Percentiles rank a stretch among this genome's conserved stretches.
These are phyloP conservation scores for Euspilapteryx auroguttella DNA, from an alignment of 2,888 invertebrate genomes.

Conservation along the genomic window DNA sequence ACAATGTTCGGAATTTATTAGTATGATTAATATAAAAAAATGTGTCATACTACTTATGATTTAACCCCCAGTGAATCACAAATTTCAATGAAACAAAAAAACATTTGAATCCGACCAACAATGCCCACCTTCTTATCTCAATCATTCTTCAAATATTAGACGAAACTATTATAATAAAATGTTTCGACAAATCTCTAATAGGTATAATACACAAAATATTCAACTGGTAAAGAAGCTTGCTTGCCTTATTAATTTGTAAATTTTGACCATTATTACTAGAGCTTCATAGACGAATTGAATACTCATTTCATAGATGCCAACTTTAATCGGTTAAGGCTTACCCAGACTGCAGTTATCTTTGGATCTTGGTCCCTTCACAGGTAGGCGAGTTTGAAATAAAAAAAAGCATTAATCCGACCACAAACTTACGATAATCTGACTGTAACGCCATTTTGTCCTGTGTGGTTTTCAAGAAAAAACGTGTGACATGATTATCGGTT, in stretches of 20 bases:
- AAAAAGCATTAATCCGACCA: constrained; percentile 56
- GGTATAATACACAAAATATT: constrained; percentile 54
- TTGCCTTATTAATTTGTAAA: constrained; percentile 49
- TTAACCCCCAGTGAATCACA: too few species aligned
- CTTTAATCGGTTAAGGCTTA: too few species aligned
- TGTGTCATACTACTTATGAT: too few species aligned
- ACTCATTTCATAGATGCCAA: too few species aligned
- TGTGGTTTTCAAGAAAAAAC: constrained; percentile 54
- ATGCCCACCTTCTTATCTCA: constrained; percentile 1
- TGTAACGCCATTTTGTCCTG: constrained; percentile 60
- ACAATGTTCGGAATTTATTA: too few species aligned
- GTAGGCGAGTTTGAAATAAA: constrained; percentile 42
- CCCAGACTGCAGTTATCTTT: too few species aligned
- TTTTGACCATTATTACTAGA: constrained; percentile 16
- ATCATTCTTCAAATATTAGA: constrained; percentile 22
- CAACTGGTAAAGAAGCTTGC: constrained; percentile 57
- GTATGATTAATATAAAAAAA: too few species aligned
- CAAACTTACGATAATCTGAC: constrained; percentile 56
- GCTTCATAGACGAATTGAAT: too few species aligned
- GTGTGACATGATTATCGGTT: constrained; percentile 58
- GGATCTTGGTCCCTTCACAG: constrained; percentile 38
- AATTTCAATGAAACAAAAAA: too few species aligned
- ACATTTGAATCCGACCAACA: too few species aligned
- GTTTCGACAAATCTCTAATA: constrained; percentile 56
- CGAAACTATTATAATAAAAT: constrained; percentile 42